Evolutionary conservation across 2,888 invertebrate genomes (phyloP), one percentile per base, ranked within the genome.

Genomic region (Desoria tigrina): DNA sequence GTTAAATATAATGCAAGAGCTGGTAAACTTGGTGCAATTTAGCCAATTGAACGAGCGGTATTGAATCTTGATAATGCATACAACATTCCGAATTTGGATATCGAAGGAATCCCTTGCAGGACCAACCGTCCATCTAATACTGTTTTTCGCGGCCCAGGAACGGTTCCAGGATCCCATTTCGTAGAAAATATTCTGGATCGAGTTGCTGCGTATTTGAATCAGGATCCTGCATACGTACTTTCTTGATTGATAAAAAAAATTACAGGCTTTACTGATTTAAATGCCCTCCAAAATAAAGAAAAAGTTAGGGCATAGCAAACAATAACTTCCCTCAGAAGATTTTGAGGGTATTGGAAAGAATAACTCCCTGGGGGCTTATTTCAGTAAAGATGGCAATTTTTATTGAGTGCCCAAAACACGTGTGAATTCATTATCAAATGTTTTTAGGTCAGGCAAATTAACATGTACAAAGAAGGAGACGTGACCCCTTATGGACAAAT

Each of bases 121-220:
- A 96, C 96, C 0, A 94, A 97, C 82, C 80, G 92, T 55, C 88
- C 93, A 0, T 93, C 94, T 0, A 94, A 93, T 78, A 96, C 95
- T 0, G 95, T 95, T 0, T 96, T 94, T 78, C 84, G 96, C 76
- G 94, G 93, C 1, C 94, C 94, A 77, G 94, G 94, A 4, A 92
- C 88, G 0, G 94, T 94, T 0, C 94, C 94, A 79, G 93, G 89
- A 27, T 92, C 94, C 91, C 89, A 90, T 78, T 86, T 88, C 1
- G 89, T 86, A 0, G 95, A 95, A 81, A 86, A 84, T 74, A 88
- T 92, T 76, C 84, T 92, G 42, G 83, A 88, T 51, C 49, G 63
- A 42, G 58, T 94, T 14, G 92, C 94, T 1, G 83, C 83, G 27
- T 85, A 83, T 76, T 81, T 93, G 23, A 84, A 85, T 0, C 85